phyloP scores from a whole-genome alignment of 2,113 vertebrate genomes.

The Cariama cristata region DNA sequence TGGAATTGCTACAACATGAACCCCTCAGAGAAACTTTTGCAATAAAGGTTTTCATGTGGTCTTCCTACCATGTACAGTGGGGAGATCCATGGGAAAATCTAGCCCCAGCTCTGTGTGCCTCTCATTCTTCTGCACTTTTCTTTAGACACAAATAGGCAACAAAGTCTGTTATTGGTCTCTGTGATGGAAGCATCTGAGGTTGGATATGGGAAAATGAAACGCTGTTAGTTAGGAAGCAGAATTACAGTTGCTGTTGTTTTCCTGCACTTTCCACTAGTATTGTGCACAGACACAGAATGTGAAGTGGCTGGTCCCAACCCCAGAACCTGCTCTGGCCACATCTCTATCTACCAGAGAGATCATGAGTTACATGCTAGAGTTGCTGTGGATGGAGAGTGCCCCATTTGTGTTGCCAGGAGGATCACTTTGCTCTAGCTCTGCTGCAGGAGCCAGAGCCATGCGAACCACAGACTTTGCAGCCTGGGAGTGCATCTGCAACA shows the following conservation, averaged over 20 bases:
- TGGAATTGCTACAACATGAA: not conserved
- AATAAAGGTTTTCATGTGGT: conserved; percentile 18
- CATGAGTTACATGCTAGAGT: not conserved
- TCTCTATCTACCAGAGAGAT: not conserved
- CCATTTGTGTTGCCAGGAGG: accelerated
- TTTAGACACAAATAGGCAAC: not conserved
- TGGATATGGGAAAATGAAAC: not conserved
- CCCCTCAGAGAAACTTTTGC: not conserved
- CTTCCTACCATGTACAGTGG: not conserved
- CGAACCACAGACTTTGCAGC: accelerated
- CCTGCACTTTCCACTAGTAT: not conserved
- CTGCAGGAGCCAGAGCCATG: not conserved
- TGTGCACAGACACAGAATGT: not conserved
- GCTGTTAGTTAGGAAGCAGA: not conserved
- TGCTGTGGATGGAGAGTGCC: not conserved
- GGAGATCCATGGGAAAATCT: not conserved
- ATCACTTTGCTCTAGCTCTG: not conserved
- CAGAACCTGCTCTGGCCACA: not conserved
- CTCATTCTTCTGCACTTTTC: not conserved
- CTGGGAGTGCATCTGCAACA: not conserved
- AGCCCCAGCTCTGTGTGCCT: not conserved
- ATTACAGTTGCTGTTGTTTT: not conserved
- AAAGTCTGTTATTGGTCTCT: not conserved
- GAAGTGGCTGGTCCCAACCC: not conserved
- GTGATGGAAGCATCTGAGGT: not conserved